Percentiles rank a stretch among this genome's conserved stretches.
These are phyloP conservation scores for Crotalus tigris DNA, from an alignment of 2,113 vertebrate species.

Conservation along the genomic window DNA sequence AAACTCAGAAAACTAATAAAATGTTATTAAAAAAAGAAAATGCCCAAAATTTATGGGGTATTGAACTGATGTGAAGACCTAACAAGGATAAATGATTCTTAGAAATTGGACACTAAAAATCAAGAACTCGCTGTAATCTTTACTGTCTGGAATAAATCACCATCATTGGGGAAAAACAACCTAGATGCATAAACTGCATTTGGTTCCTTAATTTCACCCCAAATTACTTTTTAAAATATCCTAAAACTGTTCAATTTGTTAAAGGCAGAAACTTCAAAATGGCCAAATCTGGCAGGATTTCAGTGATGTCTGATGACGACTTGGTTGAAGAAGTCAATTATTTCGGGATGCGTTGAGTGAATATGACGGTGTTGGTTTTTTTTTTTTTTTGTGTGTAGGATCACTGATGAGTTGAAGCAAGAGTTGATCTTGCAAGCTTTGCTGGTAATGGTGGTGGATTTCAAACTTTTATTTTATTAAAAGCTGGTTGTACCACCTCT, in stretches of 20 bases:
- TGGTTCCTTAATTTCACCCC: background rate
- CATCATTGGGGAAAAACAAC: too few species aligned
- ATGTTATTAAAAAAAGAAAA: background rate
- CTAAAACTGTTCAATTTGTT: background rate
- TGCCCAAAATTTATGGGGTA: background rate
- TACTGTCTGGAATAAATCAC: background rate
- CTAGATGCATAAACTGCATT: background rate
- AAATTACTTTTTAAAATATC: background rate
- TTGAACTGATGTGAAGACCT: background rate
- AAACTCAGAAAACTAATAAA: too few species aligned
- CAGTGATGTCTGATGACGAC: background rate
- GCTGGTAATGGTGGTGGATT: background rate
- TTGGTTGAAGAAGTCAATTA: background rate
- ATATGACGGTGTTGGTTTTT: background rate
- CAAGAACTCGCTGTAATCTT: background rate
- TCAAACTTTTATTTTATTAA: background rate
- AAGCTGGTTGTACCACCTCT: background rate
- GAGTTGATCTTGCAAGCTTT: background rate
- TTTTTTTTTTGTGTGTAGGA: background rate
- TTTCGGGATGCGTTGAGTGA: background rate
- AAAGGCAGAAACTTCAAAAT: background rate
- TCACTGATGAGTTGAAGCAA: background rate
- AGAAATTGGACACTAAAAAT: background rate
- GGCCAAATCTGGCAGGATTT: background rate
- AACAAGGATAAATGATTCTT: background rate